A percentile compares a stretch with the other conserved stretches of the same genome.
Conservation (phyloP, 2,113 vertebrate genomes). For the Sisor rabdophorus region DNA sequence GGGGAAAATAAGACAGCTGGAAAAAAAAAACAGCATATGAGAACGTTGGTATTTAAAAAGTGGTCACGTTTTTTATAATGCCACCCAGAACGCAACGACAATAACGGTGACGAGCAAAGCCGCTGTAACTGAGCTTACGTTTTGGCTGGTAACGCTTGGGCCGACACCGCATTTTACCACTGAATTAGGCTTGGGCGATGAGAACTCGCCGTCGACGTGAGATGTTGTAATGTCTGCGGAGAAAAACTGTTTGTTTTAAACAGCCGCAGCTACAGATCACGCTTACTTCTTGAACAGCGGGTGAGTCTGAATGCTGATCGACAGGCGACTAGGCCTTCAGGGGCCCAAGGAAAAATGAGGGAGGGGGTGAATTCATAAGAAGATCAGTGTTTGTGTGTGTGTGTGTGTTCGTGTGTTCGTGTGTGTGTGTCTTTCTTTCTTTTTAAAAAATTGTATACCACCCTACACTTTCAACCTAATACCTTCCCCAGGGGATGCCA, state of each 20-base stretch:
- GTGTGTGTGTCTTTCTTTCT: not conserved
- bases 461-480: conserved; percentile 17
- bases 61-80: conserved; percentile 29
- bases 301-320: not conserved
- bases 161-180: conserved; percentile 13
- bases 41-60: conserved; percentile 31
- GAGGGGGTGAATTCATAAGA: no score
- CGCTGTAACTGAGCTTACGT: conserved; percentile 22
- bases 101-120: conserved; percentile 29
- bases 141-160: conserved; percentile 19
- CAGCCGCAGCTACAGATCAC: conserved; percentile 7
- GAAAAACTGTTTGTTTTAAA: conserved; percentile 13
- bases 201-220: not conserved
- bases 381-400: no score
- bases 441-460: not conserved
- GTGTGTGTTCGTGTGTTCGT: no score
- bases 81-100: conserved; percentile 42
- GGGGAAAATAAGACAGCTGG: conserved; percentile 10
- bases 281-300: not conserved
- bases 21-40: conserved; percentile 28
- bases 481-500: not conserved
- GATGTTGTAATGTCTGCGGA: conserved; percentile 9
- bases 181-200: not conserved
- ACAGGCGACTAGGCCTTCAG: not conserved
- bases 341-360: conserved; percentile 11